Evolutionary conservation across 2,888 invertebrate genomes (phyloP).

Genomic region (Entomobrya proxima): DNA sequence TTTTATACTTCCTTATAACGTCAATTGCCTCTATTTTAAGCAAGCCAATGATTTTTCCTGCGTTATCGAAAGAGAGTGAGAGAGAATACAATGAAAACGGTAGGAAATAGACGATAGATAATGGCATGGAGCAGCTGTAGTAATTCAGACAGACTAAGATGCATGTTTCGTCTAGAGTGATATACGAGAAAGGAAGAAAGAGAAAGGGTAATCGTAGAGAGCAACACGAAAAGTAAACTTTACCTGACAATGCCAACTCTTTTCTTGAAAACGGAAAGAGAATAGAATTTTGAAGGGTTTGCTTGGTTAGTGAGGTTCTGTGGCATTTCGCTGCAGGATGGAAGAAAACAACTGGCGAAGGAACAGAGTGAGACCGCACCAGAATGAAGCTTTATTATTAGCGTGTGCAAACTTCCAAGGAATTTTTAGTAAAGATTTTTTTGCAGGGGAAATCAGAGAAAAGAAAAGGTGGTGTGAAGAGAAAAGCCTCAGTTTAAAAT

Average conservation of each 20-base stretch:
- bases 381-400: conserved; percentile 20
- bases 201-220: neutral
- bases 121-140: neutral
- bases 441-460: neutral
- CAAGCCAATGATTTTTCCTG: neutral
- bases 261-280: neutral
- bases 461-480: neutral
- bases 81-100: neutral
- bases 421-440: conserved; percentile 3
- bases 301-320: conserved; percentile 17
- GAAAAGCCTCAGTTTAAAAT: neutral
- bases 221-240: neutral
- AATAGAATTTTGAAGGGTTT: conserved; percentile 5
- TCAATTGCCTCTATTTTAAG: too few relatives aligned
- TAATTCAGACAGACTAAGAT: neutral
- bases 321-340: neutral
- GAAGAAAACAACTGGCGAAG: neutral
- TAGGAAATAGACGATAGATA: neutral
- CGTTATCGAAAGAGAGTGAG: too few relatives aligned
- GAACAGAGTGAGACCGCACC: conserved; percentile 21
- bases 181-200: neutral
- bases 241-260: neutral
- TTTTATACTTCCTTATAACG: too few relatives aligned
- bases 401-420: neutral
- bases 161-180: conserved; percentile 15